Percentiles rank a stretch among this genome's conserved stretches.
Evolutionary conservation across 2,888 invertebrate species (phyloP).

Genomic region (Unio pictorum): DNA sequence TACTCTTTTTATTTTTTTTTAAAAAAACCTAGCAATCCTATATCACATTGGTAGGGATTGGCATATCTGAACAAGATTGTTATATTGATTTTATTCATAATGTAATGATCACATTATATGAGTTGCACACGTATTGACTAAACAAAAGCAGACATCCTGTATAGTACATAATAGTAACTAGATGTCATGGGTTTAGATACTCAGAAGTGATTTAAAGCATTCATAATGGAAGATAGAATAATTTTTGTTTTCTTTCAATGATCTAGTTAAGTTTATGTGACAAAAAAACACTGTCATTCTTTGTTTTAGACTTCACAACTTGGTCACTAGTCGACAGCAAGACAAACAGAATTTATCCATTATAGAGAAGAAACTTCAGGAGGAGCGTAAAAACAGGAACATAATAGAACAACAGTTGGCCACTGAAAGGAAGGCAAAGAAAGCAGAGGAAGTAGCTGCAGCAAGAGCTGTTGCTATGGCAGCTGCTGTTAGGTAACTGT

Average conservation of each 20-base stretch:
- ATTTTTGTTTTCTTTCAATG: neutral
- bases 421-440: slow-evolving; percentile 82
- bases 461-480: slow-evolving; percentile 69
- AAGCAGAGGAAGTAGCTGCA: slow-evolving; percentile 75
- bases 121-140: no score
- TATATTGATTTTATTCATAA: no score
- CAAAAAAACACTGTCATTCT: slow-evolving; percentile 1
- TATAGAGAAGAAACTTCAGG: slow-evolving; percentile 86
- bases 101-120: no score
- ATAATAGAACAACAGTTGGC: slow-evolving; percentile 82
- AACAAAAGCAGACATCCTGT: neutral
- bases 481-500: slow-evolving; percentile 55
- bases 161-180: neutral
- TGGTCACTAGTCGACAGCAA: slow-evolving; percentile 81
- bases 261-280: neutral
- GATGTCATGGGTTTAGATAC: neutral
- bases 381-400: slow-evolving; percentile 86
- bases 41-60: no score
- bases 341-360: slow-evolving; percentile 84
- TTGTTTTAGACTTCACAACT: slow-evolving; percentile 79
- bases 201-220: neutral
- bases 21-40: no score
- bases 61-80: no score
- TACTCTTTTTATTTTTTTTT: no score
- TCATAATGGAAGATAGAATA: neutral